Evolutionary conservation across 2,888 invertebrate species (phyloP).

Genomic region (Panopea generosa): DNA sequence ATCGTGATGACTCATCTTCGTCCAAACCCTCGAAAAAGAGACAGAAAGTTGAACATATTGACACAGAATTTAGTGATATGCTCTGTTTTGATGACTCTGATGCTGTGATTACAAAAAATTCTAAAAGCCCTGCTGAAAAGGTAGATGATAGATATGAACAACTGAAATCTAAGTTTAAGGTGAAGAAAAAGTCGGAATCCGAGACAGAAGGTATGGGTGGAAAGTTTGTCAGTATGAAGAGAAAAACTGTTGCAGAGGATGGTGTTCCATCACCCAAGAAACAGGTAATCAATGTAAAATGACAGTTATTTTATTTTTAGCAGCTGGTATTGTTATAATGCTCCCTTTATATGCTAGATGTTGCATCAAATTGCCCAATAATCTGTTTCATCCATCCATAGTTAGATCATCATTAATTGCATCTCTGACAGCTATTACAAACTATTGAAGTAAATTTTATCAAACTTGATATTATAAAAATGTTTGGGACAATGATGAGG

Average conservation of each 20-base stretch:
- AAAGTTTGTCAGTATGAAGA: constrained; percentile 36
- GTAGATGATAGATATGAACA: constrained; percentile 59
- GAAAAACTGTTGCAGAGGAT: constrained; percentile 31
- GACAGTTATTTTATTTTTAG: no score
- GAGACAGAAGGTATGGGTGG: constrained; percentile 52
- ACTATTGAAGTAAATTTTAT: no score
- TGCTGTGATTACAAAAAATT: constrained; percentile 45
- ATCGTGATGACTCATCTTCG: constrained; percentile 1
- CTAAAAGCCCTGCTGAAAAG: constrained; percentile 25
- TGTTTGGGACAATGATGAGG: no score
- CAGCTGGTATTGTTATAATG: no score
- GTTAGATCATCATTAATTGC: no score
- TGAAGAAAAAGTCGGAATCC: constrained; percentile 65
- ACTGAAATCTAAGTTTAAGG: constrained; percentile 65
- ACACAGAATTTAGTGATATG: constrained; percentile 48
- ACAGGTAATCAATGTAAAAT: constrained; percentile 52
- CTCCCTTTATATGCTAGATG: no score
- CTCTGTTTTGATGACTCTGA: constrained; percentile 66
- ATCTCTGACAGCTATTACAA: no score
- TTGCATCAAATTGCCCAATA: no score
- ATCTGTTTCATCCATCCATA: no score
- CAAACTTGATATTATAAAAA: no score
- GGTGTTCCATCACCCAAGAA: constrained; percentile 52
- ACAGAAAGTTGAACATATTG: constrained; percentile 14
- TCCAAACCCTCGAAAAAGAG: constrained; percentile 16